A percentile compares a stretch with the other conserved stretches of the same genome.
Evolutionary conservation across 2,888 invertebrate species (phyloP).

Genomic region (Zele albiditarsus): DNA sequence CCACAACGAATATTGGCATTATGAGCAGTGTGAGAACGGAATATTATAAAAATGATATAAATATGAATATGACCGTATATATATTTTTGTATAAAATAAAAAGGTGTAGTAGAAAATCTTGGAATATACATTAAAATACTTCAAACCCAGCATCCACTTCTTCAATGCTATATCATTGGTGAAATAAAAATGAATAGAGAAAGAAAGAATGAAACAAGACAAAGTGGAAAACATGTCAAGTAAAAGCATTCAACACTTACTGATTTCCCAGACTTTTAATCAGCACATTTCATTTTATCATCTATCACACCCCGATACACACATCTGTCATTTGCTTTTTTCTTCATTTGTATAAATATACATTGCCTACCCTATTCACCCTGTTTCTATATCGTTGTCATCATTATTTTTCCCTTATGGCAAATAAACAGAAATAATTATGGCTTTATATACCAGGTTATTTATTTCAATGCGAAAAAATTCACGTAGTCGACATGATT

Average conservation of each 20-base stretch:
- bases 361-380: not conserved
- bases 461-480: not conserved
- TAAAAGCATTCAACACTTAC: too few species aligned
- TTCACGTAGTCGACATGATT: not conserved
- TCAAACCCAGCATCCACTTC: not conserved
- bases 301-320: too few species aligned
- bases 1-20: not conserved
- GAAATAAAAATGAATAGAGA: too few species aligned
- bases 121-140: not conserved
- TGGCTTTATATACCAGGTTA: slow-evolving; percentile 14
- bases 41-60: not conserved
- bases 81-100: not conserved
- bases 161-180: too few species aligned
- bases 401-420: not conserved
- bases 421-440: not conserved
- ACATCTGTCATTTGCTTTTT: not conserved
- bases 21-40: not conserved
- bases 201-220: too few species aligned
- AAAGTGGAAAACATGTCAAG: too few species aligned
- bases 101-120: not conserved
- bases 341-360: not conserved
- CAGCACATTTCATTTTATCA: too few species aligned
- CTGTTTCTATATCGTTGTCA: slow-evolving; percentile 5
- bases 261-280: too few species aligned
- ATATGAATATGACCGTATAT: not conserved